These are phyloP conservation scores for Caenorhabditis drosophilae DNA, from an alignment of 2,888 invertebrate species.

Conservation along the genomic window DNA sequence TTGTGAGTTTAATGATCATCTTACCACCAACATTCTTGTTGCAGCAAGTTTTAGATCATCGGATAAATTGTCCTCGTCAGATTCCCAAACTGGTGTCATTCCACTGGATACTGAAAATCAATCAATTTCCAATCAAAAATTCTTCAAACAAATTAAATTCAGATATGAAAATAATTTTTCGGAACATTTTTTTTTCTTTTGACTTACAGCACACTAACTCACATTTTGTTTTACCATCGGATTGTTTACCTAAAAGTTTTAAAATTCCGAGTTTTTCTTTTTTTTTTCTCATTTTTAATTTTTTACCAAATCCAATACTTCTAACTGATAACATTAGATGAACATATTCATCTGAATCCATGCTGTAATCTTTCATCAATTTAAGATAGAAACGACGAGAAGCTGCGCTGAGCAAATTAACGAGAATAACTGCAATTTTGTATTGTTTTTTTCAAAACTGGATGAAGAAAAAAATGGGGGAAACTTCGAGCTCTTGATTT, in stretches of 20 bases:
- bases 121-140: too few species aligned
- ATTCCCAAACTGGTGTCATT: conserved; percentile 38
- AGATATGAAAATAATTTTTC: conserved; percentile 2
- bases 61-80: conserved; percentile 34
- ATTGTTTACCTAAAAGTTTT: conserved; percentile 18
- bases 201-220: conserved; percentile 37
- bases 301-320: conserved; percentile 50
- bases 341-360: conserved; percentile 60
- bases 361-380: conserved; percentile 30
- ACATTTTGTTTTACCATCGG: conserved; percentile 25
- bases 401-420: conserved; percentile 6
- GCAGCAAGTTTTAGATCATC: conserved; percentile 19
- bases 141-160: conserved; percentile 3
- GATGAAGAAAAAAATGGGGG: too few species aligned
- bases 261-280: conserved; percentile 1
- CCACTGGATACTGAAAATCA: conserved; percentile 43
- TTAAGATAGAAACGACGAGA: conserved; percentile 20
- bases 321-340: conserved; percentile 53
- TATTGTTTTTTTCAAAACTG: too few species aligned
- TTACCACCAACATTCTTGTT: conserved; percentile 29
- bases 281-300: too few species aligned
- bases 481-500: conserved; percentile 23
- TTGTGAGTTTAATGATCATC: not conserved
- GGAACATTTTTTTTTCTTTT: too few species aligned
- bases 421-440: conserved; percentile 27